Conservation (phyloP, 2,113 vertebrate species). For the Forbesichthys papilliferus region DNA sequence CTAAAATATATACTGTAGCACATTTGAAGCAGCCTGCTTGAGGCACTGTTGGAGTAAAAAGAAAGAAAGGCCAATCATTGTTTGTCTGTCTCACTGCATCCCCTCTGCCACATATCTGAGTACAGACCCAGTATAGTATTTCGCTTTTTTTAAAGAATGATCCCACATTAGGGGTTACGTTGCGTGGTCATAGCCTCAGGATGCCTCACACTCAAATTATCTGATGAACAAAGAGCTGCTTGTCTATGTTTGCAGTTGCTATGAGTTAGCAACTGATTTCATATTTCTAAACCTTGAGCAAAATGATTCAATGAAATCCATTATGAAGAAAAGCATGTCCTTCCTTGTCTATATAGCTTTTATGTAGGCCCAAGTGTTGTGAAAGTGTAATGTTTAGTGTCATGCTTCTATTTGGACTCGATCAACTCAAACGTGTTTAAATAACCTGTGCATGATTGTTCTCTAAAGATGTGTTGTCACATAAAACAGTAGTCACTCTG, state of each 20-base stretch:
- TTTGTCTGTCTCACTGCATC: no score
- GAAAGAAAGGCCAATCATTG: no score
- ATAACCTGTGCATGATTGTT: no score
- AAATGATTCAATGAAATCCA: slow-evolving; percentile 19
- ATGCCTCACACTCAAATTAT: slow-evolving; percentile 23
- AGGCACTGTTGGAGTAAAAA: no score
- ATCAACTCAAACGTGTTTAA: no score
- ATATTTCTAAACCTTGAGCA: slow-evolving; percentile 32
- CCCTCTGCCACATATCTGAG: slow-evolving; percentile 35
- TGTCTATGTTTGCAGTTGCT: slow-evolving; percentile 48
- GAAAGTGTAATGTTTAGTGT: neutral
- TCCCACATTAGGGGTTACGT: slow-evolving; percentile 28
- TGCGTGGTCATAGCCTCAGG: slow-evolving; percentile 41
- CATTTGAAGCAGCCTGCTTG: no score
- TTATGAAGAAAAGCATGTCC: neutral
- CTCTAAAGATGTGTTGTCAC: no score
- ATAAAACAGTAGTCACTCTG: no score
- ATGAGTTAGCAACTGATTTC: slow-evolving; percentile 29
- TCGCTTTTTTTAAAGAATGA: slow-evolving; percentile 39
- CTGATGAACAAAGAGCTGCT: slow-evolving; percentile 49
- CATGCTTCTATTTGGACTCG: neutral
- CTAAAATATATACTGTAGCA: no score
- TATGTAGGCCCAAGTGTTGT: neutral
- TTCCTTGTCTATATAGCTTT: neutral
- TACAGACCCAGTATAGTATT: slow-evolving; percentile 42